Base-by-base conservation (phyloP, 2,113 vertebrate genomes). In the Piaya cayana region DNA sequence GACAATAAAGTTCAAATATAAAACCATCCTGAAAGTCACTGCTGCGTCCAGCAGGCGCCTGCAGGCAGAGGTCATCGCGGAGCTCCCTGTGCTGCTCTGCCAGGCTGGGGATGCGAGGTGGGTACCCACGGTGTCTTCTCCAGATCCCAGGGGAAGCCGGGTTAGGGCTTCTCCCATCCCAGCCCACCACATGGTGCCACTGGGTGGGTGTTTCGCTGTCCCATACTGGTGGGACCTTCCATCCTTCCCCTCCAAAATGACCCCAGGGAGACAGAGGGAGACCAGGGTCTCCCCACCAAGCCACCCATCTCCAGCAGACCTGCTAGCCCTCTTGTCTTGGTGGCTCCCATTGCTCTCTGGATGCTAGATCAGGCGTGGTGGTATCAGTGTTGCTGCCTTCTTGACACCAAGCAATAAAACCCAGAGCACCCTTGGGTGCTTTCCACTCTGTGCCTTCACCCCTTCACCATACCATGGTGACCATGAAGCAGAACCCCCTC, bases 331-430 rank as follows among this genome's bases (percentile, higher is more conserved):
- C 55, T 43, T 27, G 23, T 45, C 42, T 0, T 1, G 17, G 26
- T 23, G n/a, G 15, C 16, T 52, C n/a, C 36, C 36, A 0, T 42
- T 4, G 8, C 26, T 78, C 34, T 29, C 64, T 3, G 0, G 14
- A 8, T 27, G 47, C 45, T 16, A n/a, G 29, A 1, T 21, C 6
- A 0, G 1, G 19, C 6, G 7, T 9, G 45, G 37, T 12, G n/a
- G 7, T 56, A 62, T 16, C 56, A 18, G 21, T 1, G 0, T 7
- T 5, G 2, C 22, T 42, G 67, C 52, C 53, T 27, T 12, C 60
- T 39, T 52, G 29, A 58, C 2, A 4, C 53, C 26, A 43, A 49
- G 37, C 1, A 27, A 55, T 49, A 50, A 59, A 21, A 7, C 1
- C 2, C 3, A 19, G 23, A 39, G 37, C 43, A 23, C 15, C 4